Evolutionary conservation across 2,113 vertebrate species (phyloP).

Genomic region (Cyanoramphus novaezelandiae): DNA sequence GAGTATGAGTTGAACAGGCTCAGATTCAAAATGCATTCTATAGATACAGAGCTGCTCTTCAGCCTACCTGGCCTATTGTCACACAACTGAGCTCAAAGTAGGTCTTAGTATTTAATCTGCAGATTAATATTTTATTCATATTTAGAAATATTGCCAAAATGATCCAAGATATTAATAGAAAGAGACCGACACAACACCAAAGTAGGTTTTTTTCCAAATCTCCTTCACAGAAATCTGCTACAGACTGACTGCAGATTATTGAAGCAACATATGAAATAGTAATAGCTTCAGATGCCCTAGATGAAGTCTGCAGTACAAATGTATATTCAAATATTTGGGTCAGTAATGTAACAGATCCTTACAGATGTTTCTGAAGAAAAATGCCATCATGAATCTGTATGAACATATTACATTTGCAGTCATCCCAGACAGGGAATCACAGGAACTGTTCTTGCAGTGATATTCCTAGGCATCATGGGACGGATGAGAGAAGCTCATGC

Average conservation of each 20-base stretch:
- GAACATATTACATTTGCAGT: neutral
- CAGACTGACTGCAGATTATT: neutral
- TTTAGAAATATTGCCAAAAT: conserved; percentile 29
- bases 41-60: neutral
- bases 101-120: conserved; percentile 10
- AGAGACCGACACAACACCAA: neutral
- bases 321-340: neutral
- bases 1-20: neutral
- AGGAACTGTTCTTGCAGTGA: neutral
- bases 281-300: neutral
- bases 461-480: neutral
- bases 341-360: neutral
- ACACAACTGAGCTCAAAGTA: neutral
- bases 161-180: conserved; percentile 6
- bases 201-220: conserved; percentile 5
- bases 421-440: neutral
- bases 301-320: neutral
- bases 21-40: neutral
- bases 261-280: neutral
- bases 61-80: neutral
- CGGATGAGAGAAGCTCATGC: neutral
- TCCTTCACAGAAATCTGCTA: neutral
- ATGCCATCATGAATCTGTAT: neutral
- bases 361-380: neutral
- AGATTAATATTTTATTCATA: conserved; percentile 31